phyloP scores from a whole-genome alignment of 2,888 invertebrate species.

The Acrocera orbiculus region DNA sequence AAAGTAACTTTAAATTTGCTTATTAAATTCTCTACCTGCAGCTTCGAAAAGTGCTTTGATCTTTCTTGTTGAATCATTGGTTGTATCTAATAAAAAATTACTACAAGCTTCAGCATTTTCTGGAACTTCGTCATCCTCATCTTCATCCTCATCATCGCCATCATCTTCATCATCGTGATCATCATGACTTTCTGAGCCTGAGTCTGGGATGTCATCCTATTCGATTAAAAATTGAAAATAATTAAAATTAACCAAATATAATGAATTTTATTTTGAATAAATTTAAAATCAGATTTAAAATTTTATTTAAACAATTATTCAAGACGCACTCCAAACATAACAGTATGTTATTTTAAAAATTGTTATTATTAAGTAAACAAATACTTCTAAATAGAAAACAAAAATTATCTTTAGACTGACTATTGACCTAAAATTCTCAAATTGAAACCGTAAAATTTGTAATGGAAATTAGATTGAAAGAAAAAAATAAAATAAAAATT shows the following conservation, averaged over 20 bases:
- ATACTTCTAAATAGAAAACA: no score
- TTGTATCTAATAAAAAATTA: slow-evolving; percentile 34
- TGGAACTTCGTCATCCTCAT: slow-evolving; percentile 24
- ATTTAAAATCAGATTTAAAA: no score
- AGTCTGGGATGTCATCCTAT: slow-evolving; percentile 30
- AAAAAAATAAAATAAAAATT: slow-evolving; percentile 4
- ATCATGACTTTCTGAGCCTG: slow-evolving; percentile 30
- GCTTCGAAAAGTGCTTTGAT: slow-evolving; percentile 88
- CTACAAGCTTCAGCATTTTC: slow-evolving; percentile 25
- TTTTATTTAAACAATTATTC: no score
- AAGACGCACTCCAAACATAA: no score
- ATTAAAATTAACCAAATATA: not conserved
- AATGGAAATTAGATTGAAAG: not conserved
- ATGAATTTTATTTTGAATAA: no score
- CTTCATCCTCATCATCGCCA: slow-evolving; percentile 31
- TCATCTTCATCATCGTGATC: slow-evolving; percentile 29
- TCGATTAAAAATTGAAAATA: not conserved
- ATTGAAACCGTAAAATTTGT: no score
- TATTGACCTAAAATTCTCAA: no score
- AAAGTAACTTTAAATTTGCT: no score
- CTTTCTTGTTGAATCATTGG: slow-evolving; percentile 32
- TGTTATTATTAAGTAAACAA: no score
- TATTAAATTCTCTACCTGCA: slow-evolving; percentile 36
- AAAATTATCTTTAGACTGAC: no score
- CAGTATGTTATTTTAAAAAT: no score